Base-by-base conservation (phyloP, 2,888 invertebrate species). In the Pollenia labialis region DNA sequence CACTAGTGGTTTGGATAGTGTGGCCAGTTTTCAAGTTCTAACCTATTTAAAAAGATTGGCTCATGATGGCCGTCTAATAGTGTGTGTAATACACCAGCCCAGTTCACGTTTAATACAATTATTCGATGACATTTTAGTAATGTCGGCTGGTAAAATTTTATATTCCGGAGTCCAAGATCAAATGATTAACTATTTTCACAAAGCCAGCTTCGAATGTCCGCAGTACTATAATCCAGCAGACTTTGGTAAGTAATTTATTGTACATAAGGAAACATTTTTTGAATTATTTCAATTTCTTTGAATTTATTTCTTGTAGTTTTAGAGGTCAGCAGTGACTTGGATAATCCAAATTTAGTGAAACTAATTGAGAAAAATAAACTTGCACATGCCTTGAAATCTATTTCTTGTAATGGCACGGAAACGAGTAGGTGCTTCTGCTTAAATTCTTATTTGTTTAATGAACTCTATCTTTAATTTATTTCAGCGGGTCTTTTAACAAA, bases 31-130 rank as follows among this genome's bases (percentile, higher is more conserved):
- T 91, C 97, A 98, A 93, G 96, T 97, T 91, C 94, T 98, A 64
- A 94, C 95, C 85, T 94, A 98, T 82, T 94, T 98, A 81, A 97
- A 96, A 92, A 94, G 96, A 75, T 93, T 98, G 89, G 97, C 98
- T 0, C 94, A 94, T 69, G 96, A 97, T 89, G 98, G 98, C 1
- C 94, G 97, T 88, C 97, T 97, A 7, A 95, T 98, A 88, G 95
- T 98, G 68, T 97, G 97, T 91, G 97, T 97, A 14, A 97, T 98
- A 91, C 98, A 98, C 93, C 98, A 98, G 93, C 98, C 98, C 0
- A 97, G 97, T 85, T 97, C 98, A 8, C 94, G 96, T 32, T 94
- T 98, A 48, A 96, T 98, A 90, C 96, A 96, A 90, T 96, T 97
- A 95, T 97, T 98, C 91, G 98, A 98, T 92, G 96, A 97, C 91